Conservation (phyloP, 2,797 vertebrate genomes). For the Sebastes ruberrimus region DNA sequence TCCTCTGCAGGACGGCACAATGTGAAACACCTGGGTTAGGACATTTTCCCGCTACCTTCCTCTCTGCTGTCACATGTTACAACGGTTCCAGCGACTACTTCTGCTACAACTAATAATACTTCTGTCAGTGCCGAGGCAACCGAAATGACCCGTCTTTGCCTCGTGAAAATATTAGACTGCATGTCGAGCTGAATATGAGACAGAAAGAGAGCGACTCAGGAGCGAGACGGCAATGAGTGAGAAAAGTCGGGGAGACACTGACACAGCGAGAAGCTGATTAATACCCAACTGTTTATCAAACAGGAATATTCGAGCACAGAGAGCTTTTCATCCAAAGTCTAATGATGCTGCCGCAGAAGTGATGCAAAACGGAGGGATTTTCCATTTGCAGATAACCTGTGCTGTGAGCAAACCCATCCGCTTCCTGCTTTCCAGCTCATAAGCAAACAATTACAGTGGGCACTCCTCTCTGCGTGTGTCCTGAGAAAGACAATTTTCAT, state of each 20-base stretch:
- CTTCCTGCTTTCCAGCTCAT: constrained; percentile 47
- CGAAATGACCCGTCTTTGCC: constrained; percentile 39
- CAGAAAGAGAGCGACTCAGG: background rate
- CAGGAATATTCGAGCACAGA: constrained; percentile 35
- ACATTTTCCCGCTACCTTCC: constrained; percentile 32
- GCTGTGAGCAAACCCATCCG: constrained; percentile 37
- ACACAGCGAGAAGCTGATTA: constrained; percentile 60
- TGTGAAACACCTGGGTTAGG: constrained; percentile 51
- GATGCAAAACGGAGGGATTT: constrained; percentile 52
- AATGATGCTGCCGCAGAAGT: constrained; percentile 47
- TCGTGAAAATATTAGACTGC: constrained; percentile 31
- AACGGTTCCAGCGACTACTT: constrained; percentile 25
- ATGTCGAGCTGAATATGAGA: constrained; percentile 3
- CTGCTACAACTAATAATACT: constrained; percentile 58
- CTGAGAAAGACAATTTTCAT: constrained; percentile 70
- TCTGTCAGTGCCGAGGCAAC: constrained; percentile 49
- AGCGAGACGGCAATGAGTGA: constrained; percentile 17
- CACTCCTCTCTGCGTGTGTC: constrained; percentile 50
- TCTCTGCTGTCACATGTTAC: constrained; percentile 57
- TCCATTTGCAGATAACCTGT: constrained; percentile 56
- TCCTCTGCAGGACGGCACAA: constrained; percentile 45
- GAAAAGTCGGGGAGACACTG: constrained; percentile 18
- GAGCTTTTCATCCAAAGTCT: constrained; percentile 46
- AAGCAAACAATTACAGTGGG: constrained; percentile 60
- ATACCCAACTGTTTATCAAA: constrained; percentile 63